A percentile compares a stretch with the other conserved stretches of the same genome.
These are phyloP conservation scores for Tortricodes alternella DNA, from an alignment of 2,888 invertebrate genomes.

Conservation along the genomic window DNA sequence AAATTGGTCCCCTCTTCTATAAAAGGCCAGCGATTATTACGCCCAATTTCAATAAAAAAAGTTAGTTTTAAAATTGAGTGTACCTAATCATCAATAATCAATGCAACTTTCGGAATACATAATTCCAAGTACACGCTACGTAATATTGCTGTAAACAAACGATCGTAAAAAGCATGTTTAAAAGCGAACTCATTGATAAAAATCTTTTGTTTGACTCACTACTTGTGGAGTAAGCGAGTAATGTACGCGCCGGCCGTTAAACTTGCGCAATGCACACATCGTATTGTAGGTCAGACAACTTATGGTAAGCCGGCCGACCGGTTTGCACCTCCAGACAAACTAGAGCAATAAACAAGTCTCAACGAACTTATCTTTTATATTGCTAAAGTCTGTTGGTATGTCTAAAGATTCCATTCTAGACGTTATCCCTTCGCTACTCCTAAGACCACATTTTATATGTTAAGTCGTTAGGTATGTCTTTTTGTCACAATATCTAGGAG, in stretches of 20 bases:
- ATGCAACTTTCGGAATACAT: too few relatives aligned
- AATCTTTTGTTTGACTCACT: slow-evolving; percentile 35
- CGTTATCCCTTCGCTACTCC: too few relatives aligned
- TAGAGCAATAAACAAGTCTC: slow-evolving; percentile 16
- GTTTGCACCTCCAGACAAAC: slow-evolving; percentile 43
- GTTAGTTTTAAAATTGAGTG: too few relatives aligned
- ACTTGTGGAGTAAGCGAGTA: slow-evolving; percentile 12
- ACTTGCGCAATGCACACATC: slow-evolving; percentile 55
- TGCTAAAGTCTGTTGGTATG: too few relatives aligned
- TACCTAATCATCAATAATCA: too few relatives aligned
- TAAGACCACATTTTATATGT: too few relatives aligned
- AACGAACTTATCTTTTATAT: background rate
- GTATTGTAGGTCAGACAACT: slow-evolving; percentile 65
- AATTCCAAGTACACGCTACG: background rate
- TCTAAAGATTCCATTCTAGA: too few relatives aligned
- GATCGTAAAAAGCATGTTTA: background rate
- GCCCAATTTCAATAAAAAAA: too few relatives aligned
- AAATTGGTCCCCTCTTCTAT: too few relatives aligned
- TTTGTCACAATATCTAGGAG: too few relatives aligned
- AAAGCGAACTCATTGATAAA: slow-evolving; percentile 47
- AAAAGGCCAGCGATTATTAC: too few relatives aligned
- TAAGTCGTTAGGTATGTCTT: too few relatives aligned
- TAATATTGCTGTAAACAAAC: background rate
- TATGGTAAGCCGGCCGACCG: slow-evolving; percentile 51
- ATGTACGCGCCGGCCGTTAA: background rate